These are phyloP conservation scores for Neotoma lepida DNA, from an alignment of 2,113 vertebrate species.

Conservation along the genomic window DNA sequence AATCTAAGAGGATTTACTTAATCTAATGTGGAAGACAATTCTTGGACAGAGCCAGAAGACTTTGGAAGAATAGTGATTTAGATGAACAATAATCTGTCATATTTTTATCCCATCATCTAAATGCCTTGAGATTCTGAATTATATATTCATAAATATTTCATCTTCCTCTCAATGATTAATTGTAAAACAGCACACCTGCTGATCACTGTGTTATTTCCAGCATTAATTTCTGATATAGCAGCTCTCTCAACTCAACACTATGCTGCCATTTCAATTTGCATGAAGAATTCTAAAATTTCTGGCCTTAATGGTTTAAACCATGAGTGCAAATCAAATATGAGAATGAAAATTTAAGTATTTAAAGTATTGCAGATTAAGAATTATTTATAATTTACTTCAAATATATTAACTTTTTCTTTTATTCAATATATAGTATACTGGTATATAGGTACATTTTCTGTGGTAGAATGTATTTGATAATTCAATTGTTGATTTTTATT, in stretches of 20 bases:
- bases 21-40: no score
- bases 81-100: neutral
- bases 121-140: neutral
- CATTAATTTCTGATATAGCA: neutral
- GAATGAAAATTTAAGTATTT: neutral
- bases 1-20: neutral
- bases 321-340: neutral
- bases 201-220: neutral
- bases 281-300: neutral
- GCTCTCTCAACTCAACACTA: neutral
- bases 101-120: neutral
- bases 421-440: neutral
- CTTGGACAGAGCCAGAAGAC: neutral
- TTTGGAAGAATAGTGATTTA: neutral
- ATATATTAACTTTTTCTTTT: neutral
- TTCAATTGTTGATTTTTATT: neutral
- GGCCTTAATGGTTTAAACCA: neutral
- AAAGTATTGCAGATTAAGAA: neutral
- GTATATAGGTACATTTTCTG: neutral
- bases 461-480: neutral
- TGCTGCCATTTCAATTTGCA: conserved; percentile 18
- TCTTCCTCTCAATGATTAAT: neutral
- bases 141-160: neutral
- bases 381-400: neutral
- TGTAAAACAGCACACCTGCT: rapidly evolving